Percentiles rank a stretch among this genome's conserved stretches.
phyloP scores from a whole-genome alignment of 2,113 vertebrate genomes.

The Mus spicilegus region DNA sequence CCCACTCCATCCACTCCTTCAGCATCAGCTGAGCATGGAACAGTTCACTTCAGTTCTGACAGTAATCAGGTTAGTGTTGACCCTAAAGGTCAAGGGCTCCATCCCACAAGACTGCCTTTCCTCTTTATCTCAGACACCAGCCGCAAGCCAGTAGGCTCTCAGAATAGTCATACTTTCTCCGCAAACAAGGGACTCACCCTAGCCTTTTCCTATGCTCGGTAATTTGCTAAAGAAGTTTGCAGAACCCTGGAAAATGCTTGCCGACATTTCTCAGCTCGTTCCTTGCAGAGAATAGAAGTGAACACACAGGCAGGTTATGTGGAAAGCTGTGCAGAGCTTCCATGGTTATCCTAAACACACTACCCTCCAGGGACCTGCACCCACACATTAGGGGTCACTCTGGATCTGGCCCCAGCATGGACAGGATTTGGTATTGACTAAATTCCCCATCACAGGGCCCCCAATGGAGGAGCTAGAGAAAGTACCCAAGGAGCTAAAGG shows the following conservation, averaged over 20 bases:
- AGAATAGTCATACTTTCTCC: background rate
- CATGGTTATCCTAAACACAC: background rate
- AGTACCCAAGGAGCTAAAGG: too few species aligned
- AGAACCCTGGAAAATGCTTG: background rate
- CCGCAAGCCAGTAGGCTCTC: background rate
- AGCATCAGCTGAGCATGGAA: background rate
- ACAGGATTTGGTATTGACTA: background rate
- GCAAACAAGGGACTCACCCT: background rate
- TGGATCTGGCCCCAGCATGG: background rate
- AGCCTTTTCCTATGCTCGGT: too few species aligned
- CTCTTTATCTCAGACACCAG: background rate
- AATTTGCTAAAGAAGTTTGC: background rate
- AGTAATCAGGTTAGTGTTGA: background rate
- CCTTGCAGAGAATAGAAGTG: background rate
- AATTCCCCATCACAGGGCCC: background rate
- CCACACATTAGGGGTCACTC: background rate
- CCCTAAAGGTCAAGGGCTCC: background rate
- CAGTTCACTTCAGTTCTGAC: background rate
- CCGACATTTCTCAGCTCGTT: background rate
- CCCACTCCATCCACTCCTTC: background rate
- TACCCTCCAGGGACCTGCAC: background rate
- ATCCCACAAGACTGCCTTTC: background rate
- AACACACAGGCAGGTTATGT: background rate
- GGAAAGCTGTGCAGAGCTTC: background rate
- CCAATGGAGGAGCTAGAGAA: too few species aligned